Conservation (phyloP, 2,113 vertebrate genomes). For the Glaucidium brasilianum region DNA sequence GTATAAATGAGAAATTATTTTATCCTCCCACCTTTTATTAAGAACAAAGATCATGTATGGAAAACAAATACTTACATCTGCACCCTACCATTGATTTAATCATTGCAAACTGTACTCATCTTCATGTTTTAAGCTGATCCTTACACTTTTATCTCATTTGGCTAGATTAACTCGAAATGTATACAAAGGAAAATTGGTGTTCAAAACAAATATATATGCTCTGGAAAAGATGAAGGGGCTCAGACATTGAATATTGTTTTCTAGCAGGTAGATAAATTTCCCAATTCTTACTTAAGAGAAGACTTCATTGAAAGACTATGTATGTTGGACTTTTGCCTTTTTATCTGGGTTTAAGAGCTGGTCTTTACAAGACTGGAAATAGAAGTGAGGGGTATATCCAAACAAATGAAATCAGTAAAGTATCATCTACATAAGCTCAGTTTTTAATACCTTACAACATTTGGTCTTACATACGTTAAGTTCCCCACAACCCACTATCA, state of each 20-base stretch:
- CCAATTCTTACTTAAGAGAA: background rate
- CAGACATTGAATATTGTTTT: background rate
- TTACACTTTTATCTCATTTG: background rate
- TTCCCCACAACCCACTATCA: background rate
- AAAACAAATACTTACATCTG: background rate
- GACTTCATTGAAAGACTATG: background rate
- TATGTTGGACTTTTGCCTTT: background rate
- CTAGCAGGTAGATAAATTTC: background rate
- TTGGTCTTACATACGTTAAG: background rate
- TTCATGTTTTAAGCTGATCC: background rate
- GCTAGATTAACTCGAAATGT: background rate
- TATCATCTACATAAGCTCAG: background rate
- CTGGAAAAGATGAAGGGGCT: background rate
- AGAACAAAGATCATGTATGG: background rate
- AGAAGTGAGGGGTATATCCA: background rate
- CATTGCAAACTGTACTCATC: background rate
- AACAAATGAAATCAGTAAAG: background rate
- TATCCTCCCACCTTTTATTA: background rate
- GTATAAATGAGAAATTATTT: background rate
- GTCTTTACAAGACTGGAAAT: background rate
- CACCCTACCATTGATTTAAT: background rate
- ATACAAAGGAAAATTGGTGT: background rate
- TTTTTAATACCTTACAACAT: background rate
- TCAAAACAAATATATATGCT: background rate
- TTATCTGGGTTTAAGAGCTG: background rate